A percentile compares a stretch with the other conserved stretches of the same genome.
Evolutionary conservation across 2,888 invertebrate genomes (phyloP).

Genomic region (Tenthredo livida): DNA sequence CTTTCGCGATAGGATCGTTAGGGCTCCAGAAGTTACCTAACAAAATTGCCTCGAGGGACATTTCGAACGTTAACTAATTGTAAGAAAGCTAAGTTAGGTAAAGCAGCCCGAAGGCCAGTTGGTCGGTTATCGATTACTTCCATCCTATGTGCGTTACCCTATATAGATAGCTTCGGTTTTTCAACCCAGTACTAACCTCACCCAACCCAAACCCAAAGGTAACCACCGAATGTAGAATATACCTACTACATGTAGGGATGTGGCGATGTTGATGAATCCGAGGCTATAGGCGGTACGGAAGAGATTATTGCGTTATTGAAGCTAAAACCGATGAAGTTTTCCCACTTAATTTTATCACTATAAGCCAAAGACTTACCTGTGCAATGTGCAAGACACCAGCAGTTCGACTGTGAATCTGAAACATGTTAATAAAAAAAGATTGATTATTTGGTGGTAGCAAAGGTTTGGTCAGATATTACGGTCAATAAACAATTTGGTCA

Average conservation of each 20-base stretch:
- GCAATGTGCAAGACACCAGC: slow-evolving; percentile 23
- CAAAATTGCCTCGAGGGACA: slow-evolving; percentile 8
- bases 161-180: background rate
- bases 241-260: background rate
- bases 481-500: slow-evolving; percentile 29
- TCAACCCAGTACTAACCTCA: slow-evolving; percentile 12
- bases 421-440: background rate
- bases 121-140: slow-evolving; percentile 12
- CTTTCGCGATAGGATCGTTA: background rate
- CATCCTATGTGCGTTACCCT: background rate
- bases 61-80: slow-evolving; percentile 2
- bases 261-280: background rate
- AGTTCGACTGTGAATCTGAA: slow-evolving; percentile 43
- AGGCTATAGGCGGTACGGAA: background rate
- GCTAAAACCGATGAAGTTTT: background rate
- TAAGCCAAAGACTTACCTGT: slow-evolving; percentile 21
- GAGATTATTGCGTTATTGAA: background rate
- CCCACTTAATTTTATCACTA: background rate
- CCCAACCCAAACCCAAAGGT: background rate
- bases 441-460: slow-evolving; percentile 4
- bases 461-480: slow-evolving; percentile 9
- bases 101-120: slow-evolving; percentile 31
- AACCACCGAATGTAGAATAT: background rate
- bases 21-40: background rate
- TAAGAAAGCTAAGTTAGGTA: slow-evolving; percentile 13